Evolutionary conservation across 2,113 vertebrate genomes (phyloP).

Genomic region (Poeciliopsis occidentalis): DNA sequence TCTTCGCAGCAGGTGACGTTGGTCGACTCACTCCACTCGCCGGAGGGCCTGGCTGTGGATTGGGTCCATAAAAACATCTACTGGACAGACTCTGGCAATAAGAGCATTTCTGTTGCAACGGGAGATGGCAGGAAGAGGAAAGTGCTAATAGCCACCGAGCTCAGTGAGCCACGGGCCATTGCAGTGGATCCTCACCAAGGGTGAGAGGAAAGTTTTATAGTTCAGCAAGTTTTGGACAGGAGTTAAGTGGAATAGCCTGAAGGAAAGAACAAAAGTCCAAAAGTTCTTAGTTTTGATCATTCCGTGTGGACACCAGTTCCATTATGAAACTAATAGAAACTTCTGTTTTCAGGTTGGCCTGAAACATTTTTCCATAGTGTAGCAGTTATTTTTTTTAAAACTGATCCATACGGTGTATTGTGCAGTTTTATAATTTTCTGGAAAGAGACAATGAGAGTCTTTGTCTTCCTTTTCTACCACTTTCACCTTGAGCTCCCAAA

Average conservation of each 20-base stretch:
- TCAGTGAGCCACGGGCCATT: constrained; percentile 93
- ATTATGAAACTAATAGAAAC: not conserved
- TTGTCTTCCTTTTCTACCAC: constrained; percentile 3
- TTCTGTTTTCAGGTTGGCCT: not conserved
- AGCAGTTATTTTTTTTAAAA: not conserved
- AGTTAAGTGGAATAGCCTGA: not conserved
- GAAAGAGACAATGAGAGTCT: constrained; percentile 1
- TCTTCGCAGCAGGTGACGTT: constrained; percentile 88
- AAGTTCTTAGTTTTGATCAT: not conserved
- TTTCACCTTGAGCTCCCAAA: constrained; percentile 33
- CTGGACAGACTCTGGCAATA: constrained; percentile 97
- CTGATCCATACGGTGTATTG: constrained; percentile 10
- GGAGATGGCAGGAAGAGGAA: constrained; percentile 88
- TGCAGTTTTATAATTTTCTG: constrained; percentile 20
- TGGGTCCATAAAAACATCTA: constrained; percentile 99
- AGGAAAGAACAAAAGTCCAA: not conserved
- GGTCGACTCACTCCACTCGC: constrained; percentile 91
- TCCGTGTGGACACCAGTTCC: not conserved
- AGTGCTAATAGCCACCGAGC: constrained; percentile 88
- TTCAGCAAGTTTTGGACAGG: not conserved
- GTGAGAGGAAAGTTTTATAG: constrained; percentile 73
- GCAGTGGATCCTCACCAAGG: constrained; percentile 92
- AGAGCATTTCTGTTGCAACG: constrained; percentile 94
- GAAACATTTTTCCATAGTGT: constrained; percentile 3
- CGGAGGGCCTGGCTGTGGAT: constrained; percentile 94